Conservation (phyloP, 64 coral and sea anemone genomes). For the Dendronephthya gigantea region DNA sequence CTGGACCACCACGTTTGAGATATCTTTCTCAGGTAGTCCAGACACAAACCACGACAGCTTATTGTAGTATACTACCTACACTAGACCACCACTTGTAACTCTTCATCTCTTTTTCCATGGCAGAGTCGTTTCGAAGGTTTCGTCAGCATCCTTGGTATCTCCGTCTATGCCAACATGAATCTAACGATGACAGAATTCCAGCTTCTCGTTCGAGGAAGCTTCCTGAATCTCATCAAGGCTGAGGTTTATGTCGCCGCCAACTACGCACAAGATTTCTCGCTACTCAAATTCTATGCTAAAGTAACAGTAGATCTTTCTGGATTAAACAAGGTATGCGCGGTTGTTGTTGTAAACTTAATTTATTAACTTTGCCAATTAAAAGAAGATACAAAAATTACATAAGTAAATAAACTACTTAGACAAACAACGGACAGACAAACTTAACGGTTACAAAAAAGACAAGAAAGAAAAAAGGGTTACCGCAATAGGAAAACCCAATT, state of each 20-base stretch:
- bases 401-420: too few species aligned
- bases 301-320: constrained; percentile 67
- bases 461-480: too few species aligned
- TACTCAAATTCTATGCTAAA: constrained; percentile 60
- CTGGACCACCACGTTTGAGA: too few species aligned
- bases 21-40: too few species aligned
- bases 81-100: neutral
- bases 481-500: too few species aligned
- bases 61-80: too few species aligned
- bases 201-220: constrained; percentile 65
- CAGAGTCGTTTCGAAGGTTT: constrained; percentile 91
- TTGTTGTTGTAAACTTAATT: neutral
- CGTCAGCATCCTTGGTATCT: constrained; percentile 60
- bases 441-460: too few species aligned
- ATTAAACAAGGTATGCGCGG: constrained; percentile 59
- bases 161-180: constrained; percentile 66
- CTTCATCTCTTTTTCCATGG: neutral
- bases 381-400: neutral
- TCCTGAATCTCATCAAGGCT: constrained; percentile 74
- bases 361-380: neutral
- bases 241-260: constrained; percentile 69
- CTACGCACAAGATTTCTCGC: constrained; percentile 34
- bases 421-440: too few species aligned
- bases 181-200: constrained; percentile 65
- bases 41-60: too few species aligned